Conservation (phyloP, 2,888 invertebrate species). For the Fragum sueziense region DNA sequence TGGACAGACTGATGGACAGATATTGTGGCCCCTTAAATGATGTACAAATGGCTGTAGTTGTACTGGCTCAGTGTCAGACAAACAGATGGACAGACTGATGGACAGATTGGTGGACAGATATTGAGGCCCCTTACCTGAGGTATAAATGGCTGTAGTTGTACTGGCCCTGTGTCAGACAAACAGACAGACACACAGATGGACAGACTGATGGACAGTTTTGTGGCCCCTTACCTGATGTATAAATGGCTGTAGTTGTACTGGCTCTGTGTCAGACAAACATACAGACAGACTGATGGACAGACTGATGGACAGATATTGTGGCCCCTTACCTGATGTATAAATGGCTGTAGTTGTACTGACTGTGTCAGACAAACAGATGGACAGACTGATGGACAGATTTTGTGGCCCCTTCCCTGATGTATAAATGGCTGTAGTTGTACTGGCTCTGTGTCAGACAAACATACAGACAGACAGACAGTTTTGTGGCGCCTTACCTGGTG, state of each 20-base stretch:
- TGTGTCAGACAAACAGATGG: background rate
- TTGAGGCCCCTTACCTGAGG: background rate
- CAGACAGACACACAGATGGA: background rate
- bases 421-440: slow-evolving; percentile 84
- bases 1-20: background rate
- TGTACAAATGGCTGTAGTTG: slow-evolving; percentile 8
- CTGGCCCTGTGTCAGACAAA: no score
- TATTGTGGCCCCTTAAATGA: background rate
- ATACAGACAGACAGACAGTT: no score
- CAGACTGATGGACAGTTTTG: background rate
- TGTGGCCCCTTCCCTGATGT: slow-evolving; percentile 84
- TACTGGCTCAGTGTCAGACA: slow-evolving; percentile 48
- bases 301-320: no score
- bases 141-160: slow-evolving; percentile 1
- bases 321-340: background rate
- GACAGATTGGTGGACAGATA: background rate
- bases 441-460: slow-evolving; percentile 62
- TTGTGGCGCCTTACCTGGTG: no score
- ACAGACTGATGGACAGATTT: background rate
- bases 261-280: background rate
- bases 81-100: background rate
- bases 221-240: background rate
- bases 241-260: slow-evolving; percentile 4
- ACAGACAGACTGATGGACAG: no score
- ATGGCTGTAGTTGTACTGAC: background rate